phyloP scores from a whole-genome alignment of 2,113 vertebrate genomes.

The Henicopernis longicauda region DNA sequence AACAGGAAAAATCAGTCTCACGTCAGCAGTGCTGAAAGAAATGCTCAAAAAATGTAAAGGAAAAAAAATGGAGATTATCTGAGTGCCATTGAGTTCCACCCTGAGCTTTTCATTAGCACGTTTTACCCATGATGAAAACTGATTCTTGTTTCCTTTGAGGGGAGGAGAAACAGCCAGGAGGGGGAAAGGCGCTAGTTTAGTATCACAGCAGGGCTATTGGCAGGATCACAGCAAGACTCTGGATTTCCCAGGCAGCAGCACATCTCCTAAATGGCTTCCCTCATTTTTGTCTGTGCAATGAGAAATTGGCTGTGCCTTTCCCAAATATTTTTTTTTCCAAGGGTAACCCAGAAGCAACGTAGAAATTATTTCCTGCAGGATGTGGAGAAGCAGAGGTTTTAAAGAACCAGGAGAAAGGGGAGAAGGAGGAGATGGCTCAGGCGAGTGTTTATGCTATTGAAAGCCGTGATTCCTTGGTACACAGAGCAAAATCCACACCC shows the following conservation, averaged over 20 bases:
- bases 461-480: neutral
- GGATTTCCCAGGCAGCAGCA: neutral
- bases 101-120: neutral
- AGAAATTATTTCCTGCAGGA: neutral
- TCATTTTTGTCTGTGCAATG: neutral
- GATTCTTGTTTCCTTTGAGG: neutral
- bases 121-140: neutral
- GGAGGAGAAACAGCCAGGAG: neutral
- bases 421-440: neutral
- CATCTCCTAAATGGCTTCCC: neutral
- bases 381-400: neutral
- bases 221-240: neutral
- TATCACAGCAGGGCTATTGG: fast-evolving
- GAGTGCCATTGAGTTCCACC: neutral
- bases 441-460: neutral
- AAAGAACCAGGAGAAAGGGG: neutral
- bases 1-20: constrained; percentile 41
- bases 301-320: neutral
- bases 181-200: neutral
- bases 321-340: neutral
- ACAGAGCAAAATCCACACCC: neutral
- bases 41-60: neutral
- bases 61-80: neutral
- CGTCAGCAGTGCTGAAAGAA: neutral
- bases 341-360: neutral